These are phyloP conservation scores for Montifringilla adamsi DNA, from an alignment of 2,113 vertebrate species.

Conservation along the genomic window DNA sequence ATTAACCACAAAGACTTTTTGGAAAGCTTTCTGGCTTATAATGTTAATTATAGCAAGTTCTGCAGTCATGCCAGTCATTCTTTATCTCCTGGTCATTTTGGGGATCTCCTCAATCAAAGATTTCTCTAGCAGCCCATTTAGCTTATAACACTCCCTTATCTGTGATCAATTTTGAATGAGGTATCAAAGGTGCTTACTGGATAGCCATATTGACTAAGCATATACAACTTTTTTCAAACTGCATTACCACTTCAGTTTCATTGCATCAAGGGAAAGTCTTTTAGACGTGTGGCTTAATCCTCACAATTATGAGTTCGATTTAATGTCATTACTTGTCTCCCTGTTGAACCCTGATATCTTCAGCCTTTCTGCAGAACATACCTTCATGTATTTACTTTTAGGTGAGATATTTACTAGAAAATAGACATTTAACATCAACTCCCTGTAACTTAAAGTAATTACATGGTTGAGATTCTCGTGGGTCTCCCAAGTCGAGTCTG, in stretches of 20 bases:
- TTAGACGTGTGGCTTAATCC: not conserved
- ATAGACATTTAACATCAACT: not conserved
- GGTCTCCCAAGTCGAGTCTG: not conserved
- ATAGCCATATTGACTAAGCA: not conserved
- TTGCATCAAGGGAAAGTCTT: not conserved
- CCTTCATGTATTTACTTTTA: not conserved
- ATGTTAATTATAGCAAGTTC: not conserved
- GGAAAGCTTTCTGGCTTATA: not conserved
- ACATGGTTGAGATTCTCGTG: not conserved
- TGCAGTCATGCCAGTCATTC: not conserved
- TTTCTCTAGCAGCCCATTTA: not conserved
- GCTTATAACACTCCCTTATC: not conserved
- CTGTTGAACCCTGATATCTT: not conserved
- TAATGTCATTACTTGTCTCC: not conserved
- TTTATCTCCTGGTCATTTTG: not conserved
- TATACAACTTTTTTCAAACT: not conserved
- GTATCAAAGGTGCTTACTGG: not conserved
- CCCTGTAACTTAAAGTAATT: not conserved
- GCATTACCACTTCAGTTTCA: not conserved
- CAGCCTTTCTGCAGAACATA: not conserved
- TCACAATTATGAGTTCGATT: not conserved
- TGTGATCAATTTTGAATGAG: not conserved
- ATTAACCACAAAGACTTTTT: not conserved
- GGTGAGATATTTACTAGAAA: not conserved
- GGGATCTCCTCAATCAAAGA: not conserved